These are phyloP conservation scores for Apoda limacodes DNA, from an alignment of 2,888 invertebrate species.

Conservation along the genomic window DNA sequence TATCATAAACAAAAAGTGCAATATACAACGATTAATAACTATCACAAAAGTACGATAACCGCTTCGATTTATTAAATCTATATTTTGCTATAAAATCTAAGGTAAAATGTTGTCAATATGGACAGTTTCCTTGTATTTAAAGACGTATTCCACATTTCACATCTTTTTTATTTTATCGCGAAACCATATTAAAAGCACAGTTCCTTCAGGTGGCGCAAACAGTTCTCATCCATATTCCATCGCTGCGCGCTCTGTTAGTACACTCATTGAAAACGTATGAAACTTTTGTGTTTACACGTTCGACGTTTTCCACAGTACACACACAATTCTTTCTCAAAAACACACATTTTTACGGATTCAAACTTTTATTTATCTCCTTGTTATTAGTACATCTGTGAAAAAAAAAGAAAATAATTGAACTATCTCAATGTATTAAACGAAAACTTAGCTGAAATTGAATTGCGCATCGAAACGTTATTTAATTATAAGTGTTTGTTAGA, in stretches of 20 bases:
- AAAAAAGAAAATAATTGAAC: conserved; percentile 27
- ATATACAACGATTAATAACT: conserved; percentile 18
- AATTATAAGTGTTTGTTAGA: no score
- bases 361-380: conserved; percentile 32
- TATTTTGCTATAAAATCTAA: conserved; percentile 24
- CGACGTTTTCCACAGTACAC: conserved; percentile 44
- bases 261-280: conserved; percentile 52
- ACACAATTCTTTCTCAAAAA: conserved; percentile 43
- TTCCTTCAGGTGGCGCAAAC: conserved; percentile 30
- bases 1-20: background rate
- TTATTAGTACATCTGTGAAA: conserved; percentile 43
- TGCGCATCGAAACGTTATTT: no score
- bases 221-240: conserved; percentile 66
- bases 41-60: conserved; percentile 71
- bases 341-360: conserved; percentile 58
- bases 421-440: no score
- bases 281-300: conserved; percentile 51
- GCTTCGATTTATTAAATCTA: conserved; percentile 57
- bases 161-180: conserved; percentile 26
- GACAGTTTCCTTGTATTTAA: conserved; percentile 22
- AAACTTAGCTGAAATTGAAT: background rate
- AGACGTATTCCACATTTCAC: no score
- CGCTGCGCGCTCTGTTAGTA: conserved; percentile 39
- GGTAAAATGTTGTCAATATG: conserved; percentile 50
- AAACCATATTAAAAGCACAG: conserved; percentile 53